Evolutionary conservation across 2,888 invertebrate species (phyloP).

Genomic region (Cryptosula pallasiana): DNA sequence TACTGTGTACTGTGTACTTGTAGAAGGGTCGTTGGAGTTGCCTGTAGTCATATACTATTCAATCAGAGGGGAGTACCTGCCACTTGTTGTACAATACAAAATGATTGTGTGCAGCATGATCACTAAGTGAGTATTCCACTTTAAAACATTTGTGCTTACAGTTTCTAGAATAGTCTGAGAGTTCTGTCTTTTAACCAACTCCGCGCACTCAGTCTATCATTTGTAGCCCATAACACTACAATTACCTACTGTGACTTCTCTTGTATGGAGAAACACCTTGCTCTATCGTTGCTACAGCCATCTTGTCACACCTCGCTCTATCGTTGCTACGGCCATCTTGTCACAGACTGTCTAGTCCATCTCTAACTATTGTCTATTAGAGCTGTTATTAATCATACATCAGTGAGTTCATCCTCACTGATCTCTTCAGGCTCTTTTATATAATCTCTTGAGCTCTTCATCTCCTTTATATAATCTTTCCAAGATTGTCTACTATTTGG

Average conservation of each 20-base stretch:
- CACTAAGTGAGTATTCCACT: background rate
- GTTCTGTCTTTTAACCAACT: no score
- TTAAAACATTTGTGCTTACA: no score
- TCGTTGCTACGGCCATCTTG: background rate
- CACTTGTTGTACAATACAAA: background rate
- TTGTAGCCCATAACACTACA: no score
- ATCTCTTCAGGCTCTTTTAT: background rate
- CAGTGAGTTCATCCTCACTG: no score
- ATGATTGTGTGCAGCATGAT: background rate
- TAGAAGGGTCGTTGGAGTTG: background rate
- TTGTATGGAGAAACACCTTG: background rate
- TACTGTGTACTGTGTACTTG: no score
- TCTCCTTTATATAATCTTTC: no score
- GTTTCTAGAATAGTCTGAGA: no score
- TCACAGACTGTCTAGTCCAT: background rate
- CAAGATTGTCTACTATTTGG: no score
- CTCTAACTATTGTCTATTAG: no score
- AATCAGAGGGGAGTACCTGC: background rate
- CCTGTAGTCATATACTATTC: background rate
- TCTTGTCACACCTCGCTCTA: background rate
- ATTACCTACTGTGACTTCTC: no score
- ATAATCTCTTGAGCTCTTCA: background rate
- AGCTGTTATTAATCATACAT: no score
- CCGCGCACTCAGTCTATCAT: no score
- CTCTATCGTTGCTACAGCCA: background rate